phyloP scores from a whole-genome alignment of 2,797 vertebrate genomes.

The Paedocypris micromegethes region DNA sequence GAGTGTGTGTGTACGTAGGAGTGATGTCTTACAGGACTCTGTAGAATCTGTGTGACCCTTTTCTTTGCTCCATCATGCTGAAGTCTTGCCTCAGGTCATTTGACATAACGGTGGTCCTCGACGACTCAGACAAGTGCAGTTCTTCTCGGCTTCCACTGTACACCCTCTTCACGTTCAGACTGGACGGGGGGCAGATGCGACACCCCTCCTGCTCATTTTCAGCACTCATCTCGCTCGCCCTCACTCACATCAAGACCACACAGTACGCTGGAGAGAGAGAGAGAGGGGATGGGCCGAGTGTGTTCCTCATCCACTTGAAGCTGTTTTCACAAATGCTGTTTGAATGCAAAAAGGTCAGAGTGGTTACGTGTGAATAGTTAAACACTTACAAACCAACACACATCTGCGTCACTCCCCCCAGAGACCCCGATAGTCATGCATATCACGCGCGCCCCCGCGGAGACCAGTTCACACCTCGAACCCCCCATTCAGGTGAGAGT shows the following conservation, averaged over 20 bases:
- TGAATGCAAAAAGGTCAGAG: constrained; percentile 23
- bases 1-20: constrained; percentile 22
- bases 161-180: constrained; percentile 79
- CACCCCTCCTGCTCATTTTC: constrained; percentile 9
- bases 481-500: neutral
- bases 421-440: constrained; percentile 18
- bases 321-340: constrained; percentile 19
- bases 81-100: constrained; percentile 93
- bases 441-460: constrained; percentile 11
- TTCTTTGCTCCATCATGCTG: constrained; percentile 97
- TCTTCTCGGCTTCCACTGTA: constrained; percentile 80
- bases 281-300: neutral
- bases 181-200: constrained; percentile 68
- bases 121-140: constrained; percentile 64
- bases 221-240: constrained; percentile 32
- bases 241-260: constrained; percentile 34
- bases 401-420: constrained; percentile 8
- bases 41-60: constrained; percentile 91
- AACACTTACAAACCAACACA: constrained; percentile 19
- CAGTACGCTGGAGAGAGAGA: constrained; percentile 10
- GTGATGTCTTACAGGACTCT: constrained; percentile 78
- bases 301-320: constrained; percentile 9
- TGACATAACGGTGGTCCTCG: constrained; percentile 82
- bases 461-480: constrained; percentile 29
- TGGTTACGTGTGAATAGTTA: constrained; percentile 23